phyloP scores from a whole-genome alignment of 2,113 vertebrate species.

The Okapia johnstoni region DNA sequence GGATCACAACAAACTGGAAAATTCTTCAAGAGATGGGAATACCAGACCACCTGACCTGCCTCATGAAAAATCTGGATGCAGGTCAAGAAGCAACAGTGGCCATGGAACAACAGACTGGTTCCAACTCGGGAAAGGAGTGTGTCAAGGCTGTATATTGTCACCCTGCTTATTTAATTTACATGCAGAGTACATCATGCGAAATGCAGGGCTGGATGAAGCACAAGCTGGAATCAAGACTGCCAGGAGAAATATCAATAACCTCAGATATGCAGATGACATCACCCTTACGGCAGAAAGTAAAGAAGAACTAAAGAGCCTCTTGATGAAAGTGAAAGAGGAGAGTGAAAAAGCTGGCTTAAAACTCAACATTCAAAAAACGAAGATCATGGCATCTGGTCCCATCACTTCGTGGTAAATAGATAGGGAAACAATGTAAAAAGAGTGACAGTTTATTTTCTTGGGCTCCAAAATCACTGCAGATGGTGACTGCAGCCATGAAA shows the following conservation, averaged over 20 bases:
- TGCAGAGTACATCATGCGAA: background rate
- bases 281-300: accelerated
- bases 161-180: background rate
- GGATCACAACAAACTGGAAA: background rate
- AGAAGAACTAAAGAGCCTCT: background rate
- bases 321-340: background rate
- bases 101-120: background rate
- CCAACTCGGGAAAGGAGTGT: background rate
- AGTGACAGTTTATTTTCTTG: background rate
- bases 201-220: background rate
- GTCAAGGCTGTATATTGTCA: background rate
- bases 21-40: background rate
- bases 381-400: background rate
- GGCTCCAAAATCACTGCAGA: background rate
- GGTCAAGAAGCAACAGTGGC: background rate
- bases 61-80: background rate
- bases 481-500: background rate
- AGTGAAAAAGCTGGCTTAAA: background rate
- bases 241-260: background rate
- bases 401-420: background rate
- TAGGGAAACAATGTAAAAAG: background rate
- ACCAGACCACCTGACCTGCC: background rate
- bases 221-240: background rate
- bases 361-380: background rate
- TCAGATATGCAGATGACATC: background rate